phyloP scores from a whole-genome alignment of 2,888 invertebrate genomes.

The Rhaphigaster nebulosa region DNA sequence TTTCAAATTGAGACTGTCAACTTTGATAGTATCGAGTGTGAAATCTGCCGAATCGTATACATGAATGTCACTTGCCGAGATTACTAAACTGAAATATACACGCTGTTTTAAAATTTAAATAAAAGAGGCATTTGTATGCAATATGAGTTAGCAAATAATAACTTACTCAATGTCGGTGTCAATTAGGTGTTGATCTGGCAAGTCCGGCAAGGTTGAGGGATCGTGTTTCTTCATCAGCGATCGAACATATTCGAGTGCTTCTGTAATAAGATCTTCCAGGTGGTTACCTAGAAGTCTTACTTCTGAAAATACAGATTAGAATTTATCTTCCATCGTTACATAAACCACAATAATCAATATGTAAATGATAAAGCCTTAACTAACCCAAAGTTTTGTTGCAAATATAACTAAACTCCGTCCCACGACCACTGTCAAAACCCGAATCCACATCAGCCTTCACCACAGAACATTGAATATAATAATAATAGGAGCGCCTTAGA shows the following conservation, averaged over 20 bases:
- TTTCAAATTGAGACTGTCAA: constrained; percentile 56
- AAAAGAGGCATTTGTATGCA: not conserved
- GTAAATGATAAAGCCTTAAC: not conserved
- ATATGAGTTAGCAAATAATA: not conserved
- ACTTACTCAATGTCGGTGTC: constrained; percentile 7
- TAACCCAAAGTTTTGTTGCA: no score
- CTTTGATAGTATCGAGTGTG: constrained; percentile 58
- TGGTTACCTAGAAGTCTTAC: constrained; percentile 2
- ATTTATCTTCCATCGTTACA: not conserved
- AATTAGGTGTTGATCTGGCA: not conserved
- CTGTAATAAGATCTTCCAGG: constrained; percentile 6
- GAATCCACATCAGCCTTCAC: no score
- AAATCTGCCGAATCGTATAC: constrained; percentile 45
- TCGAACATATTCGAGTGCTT: not conserved
- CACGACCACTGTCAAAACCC: no score
- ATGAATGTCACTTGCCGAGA: constrained; percentile 3
- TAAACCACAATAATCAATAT: not conserved
- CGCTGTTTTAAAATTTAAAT: not conserved
- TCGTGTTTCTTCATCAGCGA: not conserved
- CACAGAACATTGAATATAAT: no score
- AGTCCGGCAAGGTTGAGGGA: not conserved
- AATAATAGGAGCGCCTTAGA: no score
- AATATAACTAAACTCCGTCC: no score
- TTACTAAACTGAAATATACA: not conserved
- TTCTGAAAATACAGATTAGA: not conserved